Base-by-base conservation (phyloP, 2,888 invertebrate species). In the Drosophila siamana region DNA sequence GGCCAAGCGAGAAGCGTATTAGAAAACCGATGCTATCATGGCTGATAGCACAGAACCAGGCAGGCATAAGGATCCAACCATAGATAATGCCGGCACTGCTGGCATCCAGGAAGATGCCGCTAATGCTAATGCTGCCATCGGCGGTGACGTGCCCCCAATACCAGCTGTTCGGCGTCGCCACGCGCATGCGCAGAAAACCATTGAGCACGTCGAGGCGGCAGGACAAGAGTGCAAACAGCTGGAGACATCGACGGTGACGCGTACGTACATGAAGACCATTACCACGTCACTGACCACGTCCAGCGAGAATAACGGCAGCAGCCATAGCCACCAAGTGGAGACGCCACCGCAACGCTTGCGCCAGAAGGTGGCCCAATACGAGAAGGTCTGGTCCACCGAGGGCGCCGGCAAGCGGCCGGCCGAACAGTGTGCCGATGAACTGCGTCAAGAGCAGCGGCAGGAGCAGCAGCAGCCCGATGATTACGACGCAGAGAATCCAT, bases 351-450 rank as follows among this genome's bases (percentile, higher is more conserved):
- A 92, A 64, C 93, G 95, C 80, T 94, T 96, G 69, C 94, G 94
- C 73, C 95, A 96, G 88, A 94, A 96, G 83, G 96, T 97, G 80
- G 94, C 94, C 80, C 96, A 96, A 91, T 97, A 96, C 92, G 97
- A 97, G 92, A 95, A 95, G 93, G 94, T 96, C 75, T 96, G 96
- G 95, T 93, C 94, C 69, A 94, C 94, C 69, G 94, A 95, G 22
- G 77, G 90, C 43, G 66, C 82, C 1, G 59, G 60, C 38, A 90
- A 88, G 62, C 80, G 86, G 33, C 66, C 89, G 22, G 90, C 93
- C 72, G 90, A 91, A 1, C 78, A 84, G 38, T 78, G 76, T 8
- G 78, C 87, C 7, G 91, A 89, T 60, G 87, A 92, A 15, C 56
- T 89, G 67, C 79, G 80, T 3, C 66, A 75, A 86, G 62, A 60